Evolutionary conservation across 2,888 invertebrate genomes (phyloP), one percentile per base, ranked within the genome.

Genomic region (Teleogryllus oceanicus): DNA sequence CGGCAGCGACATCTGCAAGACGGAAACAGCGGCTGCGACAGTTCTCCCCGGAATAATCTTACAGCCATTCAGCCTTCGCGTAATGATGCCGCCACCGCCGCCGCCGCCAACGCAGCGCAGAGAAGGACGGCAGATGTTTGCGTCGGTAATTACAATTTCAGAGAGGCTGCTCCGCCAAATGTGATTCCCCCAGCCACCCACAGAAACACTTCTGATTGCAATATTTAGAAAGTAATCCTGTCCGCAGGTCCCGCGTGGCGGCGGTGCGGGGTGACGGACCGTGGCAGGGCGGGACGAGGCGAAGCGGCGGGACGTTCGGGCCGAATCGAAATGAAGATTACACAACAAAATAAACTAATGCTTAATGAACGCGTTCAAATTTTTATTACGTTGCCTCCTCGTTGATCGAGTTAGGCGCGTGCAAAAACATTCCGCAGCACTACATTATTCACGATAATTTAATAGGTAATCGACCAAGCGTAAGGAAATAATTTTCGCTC

Each of bases 171-270:
- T 51, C 76, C 79, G 74, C 76, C 77, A 18, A 37, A 37, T 49
- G 77, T 79, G 77, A 79, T 79, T 76, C 79, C 20, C 77, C 77
- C 77, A 76, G 76, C 76, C 50, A 74, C 77, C 74, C 79, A 79
- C 79, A 77, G 20, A 49, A 74, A 51, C 79, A 50, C 79, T 51
- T 77, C 77, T 79, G 51, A 76, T 51, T 77, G 79, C 79, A 62
- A 62, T 62, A 62, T 62, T 62, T 62, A 62, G 62, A 62, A 62
- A 62, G 62, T 62, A 62, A 62, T 62, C 62, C 62, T n/a, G 62
- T n/a, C 62, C 62, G 37, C 37, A 13, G 62, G n/a, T n/a, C 62
- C n/a, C 62, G n/a, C 62, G 62, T 62, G 13, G 16, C 13, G n/a
- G 62, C 62, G 37, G 37, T 5, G 37, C 37, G 8, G 37, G 37